Evolutionary conservation across 2,797 vertebrate species (phyloP).

Genomic region (Neosilurus hyrtlii): DNA sequence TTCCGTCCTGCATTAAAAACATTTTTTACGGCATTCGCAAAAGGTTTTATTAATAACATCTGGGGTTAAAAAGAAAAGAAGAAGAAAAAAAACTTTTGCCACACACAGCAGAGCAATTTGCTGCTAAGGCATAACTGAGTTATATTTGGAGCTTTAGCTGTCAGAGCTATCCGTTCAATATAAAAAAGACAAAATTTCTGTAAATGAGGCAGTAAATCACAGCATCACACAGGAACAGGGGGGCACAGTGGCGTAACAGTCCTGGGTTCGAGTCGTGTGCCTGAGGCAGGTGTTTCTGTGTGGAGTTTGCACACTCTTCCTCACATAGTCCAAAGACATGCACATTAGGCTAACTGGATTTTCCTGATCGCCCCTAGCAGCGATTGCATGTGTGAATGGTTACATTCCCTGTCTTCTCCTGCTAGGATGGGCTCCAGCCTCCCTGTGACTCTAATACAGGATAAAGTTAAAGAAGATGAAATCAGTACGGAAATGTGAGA

Average conservation of each 20-base stretch:
- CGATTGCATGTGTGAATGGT: too few species aligned
- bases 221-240: neutral
- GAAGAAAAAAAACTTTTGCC: slow-evolving; percentile 8
- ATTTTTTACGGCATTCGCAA: slow-evolving; percentile 9
- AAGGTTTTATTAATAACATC: slow-evolving; percentile 23
- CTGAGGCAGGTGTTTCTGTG: too few species aligned
- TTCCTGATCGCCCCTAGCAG: too few species aligned
- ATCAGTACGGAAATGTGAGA: neutral
- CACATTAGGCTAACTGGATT: too few species aligned
- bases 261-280: too few species aligned
- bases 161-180: slow-evolving; percentile 24
- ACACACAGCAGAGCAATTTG: slow-evolving; percentile 35
- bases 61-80: neutral
- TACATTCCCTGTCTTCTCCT: too few species aligned
- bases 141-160: slow-evolving; percentile 37
- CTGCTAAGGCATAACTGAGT: slow-evolving; percentile 24
- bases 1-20: neutral
- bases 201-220: slow-evolving; percentile 19
- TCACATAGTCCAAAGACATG: too few species aligned
- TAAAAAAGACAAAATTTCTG: slow-evolving; percentile 36
- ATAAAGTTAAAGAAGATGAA: too few species aligned
- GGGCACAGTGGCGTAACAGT: too few species aligned
- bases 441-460: too few species aligned
- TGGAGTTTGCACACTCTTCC: too few species aligned
- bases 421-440: too few species aligned